Evolutionary conservation across 1,140 invertebrate species (phyloP).

Genomic region (Teleogryllus occipitalis): DNA sequence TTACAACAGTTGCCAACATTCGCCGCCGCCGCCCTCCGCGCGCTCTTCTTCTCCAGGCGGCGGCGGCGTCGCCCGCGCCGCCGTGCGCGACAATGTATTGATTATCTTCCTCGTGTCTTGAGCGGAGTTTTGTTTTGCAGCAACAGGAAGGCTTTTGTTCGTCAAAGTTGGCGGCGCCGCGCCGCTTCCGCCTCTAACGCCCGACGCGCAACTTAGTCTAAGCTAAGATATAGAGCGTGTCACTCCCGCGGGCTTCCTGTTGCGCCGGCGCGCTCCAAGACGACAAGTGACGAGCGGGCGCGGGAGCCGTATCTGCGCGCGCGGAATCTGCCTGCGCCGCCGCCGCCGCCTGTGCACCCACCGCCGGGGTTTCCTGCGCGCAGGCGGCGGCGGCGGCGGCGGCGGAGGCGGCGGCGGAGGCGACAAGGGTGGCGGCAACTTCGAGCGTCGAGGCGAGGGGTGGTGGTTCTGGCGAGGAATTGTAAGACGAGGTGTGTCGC

Average conservation of each 20-base stretch:
- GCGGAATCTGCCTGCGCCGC: neutral
- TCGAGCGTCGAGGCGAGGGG: too few relatives aligned
- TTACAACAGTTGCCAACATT: slow-evolving; percentile 4
- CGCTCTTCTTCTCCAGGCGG: too few relatives aligned
- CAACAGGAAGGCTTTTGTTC: slow-evolving; percentile 3
- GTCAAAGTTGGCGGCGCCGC: neutral
- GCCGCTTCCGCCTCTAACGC: neutral
- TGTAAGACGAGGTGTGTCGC: too few relatives aligned
- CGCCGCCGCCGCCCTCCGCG: neutral
- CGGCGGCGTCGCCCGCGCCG: too few relatives aligned
- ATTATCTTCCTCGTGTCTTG: neutral
- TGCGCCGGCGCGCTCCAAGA: neutral
- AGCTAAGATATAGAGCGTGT: slow-evolving; percentile 4
- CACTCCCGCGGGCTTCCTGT: neutral
- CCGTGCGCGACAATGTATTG: neutral
- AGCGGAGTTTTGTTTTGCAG: neutral
- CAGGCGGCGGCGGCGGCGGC: neutral
- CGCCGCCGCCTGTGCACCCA: too few relatives aligned
- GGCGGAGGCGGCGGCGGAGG: too few relatives aligned
- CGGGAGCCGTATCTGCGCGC: neutral
- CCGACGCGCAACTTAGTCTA: neutral
- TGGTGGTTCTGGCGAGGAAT: too few relatives aligned
- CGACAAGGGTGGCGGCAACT: too few relatives aligned
- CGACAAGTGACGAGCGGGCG: slow-evolving; percentile 2
- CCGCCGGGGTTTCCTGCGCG: neutral